Percentiles rank a stretch among this genome's conserved stretches.
phyloP scores from a whole-genome alignment of 2,797 vertebrate genomes.

The Tapirus indicus region DNA sequence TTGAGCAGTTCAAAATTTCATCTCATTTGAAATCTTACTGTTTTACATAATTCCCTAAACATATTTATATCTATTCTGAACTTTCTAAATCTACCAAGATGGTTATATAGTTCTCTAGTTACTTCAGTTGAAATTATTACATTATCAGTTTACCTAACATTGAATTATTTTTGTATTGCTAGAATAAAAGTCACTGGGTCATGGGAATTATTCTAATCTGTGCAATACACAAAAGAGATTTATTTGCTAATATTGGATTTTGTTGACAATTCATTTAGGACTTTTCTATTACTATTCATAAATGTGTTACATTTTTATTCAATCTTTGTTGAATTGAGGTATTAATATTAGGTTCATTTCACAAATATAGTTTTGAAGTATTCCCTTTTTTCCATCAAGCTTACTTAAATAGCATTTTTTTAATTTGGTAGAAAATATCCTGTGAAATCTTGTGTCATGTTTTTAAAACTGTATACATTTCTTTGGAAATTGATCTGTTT shows the following conservation, averaged over 20 bases:
- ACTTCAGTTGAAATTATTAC: background rate
- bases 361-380: background rate
- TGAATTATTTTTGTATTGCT: background rate
- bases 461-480: background rate
- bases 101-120: background rate
- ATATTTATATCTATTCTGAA: background rate
- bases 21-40: background rate
- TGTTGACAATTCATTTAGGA: background rate
- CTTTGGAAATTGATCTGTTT: background rate
- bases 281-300: background rate
- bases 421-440: background rate
- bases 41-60: background rate
- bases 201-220: background rate
- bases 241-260: background rate
- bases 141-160: background rate
- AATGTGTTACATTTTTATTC: background rate
- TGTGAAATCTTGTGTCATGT: background rate
- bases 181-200: background rate
- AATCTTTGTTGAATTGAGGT: background rate
- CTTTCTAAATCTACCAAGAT: background rate
- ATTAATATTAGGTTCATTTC: background rate
- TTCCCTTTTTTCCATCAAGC: background rate
- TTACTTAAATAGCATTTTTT: background rate
- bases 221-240: background rate
- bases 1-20: background rate